Base-by-base conservation (phyloP, 2,888 invertebrate genomes). In the Trichopoda pennipes region DNA sequence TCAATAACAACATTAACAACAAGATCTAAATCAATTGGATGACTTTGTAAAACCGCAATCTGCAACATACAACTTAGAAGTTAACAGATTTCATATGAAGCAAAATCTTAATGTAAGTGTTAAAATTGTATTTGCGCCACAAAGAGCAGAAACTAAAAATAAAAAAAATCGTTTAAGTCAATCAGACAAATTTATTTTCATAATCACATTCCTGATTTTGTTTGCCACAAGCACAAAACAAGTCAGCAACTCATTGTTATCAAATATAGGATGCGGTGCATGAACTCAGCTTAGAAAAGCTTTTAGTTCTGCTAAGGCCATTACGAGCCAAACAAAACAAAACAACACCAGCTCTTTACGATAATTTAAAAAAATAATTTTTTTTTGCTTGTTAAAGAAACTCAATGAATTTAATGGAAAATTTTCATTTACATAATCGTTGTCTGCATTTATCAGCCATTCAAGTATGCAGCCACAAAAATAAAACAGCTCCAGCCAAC, bases 351-450 rank as follows among this genome's bases (percentile, higher is more conserved):
- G 84, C 84, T 38, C n/a, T 21, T 2, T 49, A 72, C 23, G n/a
- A n/a, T n/a, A n/a, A n/a, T n/a, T n/a, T n/a, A n/a, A 35, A 63
- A 14, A 47, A 64, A 32, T 23, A 47, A 0, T 9, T 3, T 6
- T 55, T 28, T 28, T 28, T 28, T 35, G 28, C 10, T 56, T 49
- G n/a, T 32, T 64, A 86, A 87, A 86, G 86, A 86, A 86, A 87
- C 87, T 88, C 88, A 87, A 87, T 88, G 88, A 87, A 87, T 87
- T 88, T 88, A 88, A 88, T 88, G 88, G 88, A 86, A 86, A 86
- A 87, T 87, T 87, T 85, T 80, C 86, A 87, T 87, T 87, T 87
- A 86, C 87, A 87, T 87, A 87, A 87, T 87, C 86, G 87, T 72
- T 79, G 79, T 66, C 70, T 75, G 79, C 79, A 79, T 68, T 82